Conservation (phyloP, 2,797 vertebrate species). For the Pristis pectinata region DNA sequence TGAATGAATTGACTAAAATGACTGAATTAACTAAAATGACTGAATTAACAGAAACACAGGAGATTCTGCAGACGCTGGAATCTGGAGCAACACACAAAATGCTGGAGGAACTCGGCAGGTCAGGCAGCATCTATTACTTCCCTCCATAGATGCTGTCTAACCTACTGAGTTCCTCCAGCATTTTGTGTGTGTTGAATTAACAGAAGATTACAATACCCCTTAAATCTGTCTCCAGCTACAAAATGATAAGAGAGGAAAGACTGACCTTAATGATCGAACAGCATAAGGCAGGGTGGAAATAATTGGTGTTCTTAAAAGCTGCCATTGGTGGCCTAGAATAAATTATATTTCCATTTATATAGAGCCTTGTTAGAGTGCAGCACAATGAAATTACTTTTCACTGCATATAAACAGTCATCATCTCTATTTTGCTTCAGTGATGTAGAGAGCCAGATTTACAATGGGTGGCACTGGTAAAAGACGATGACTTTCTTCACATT, state of each 20-base stretch:
- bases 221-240: background rate
- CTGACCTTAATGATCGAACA: background rate
- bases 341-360: background rate
- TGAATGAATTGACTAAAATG: background rate
- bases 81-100: too few species aligned
- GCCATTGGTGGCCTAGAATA: background rate
- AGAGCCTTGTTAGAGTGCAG: background rate
- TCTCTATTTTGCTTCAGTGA: background rate
- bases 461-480: background rate
- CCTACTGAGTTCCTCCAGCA: too few species aligned
- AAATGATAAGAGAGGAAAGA: background rate
- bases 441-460: background rate
- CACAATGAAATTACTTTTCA: background rate
- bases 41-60: too few species aligned
- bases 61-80: too few species aligned
- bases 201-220: background rate
- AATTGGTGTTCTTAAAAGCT: background rate
- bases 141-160: too few species aligned
- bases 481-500: background rate
- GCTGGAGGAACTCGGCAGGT: too few species aligned
- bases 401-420: background rate
- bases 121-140: too few species aligned
- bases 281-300: background rate
- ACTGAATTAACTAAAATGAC: too few species aligned
- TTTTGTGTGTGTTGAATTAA: too few species aligned